Conservation (phyloP, 1,140 invertebrate genomes). For the Antheraea pernyi region DNA sequence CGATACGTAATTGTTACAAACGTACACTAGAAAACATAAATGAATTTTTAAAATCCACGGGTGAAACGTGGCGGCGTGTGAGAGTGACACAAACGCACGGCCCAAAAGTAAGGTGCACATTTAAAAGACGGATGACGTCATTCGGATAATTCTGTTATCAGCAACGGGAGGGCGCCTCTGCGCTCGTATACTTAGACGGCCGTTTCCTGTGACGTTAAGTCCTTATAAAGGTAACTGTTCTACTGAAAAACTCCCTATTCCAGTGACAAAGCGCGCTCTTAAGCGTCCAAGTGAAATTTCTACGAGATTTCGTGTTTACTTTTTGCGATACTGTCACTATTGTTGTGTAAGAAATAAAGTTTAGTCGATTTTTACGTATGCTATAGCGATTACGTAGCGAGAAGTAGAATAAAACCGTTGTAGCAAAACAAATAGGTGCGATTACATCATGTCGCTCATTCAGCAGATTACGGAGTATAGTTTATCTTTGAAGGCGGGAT, state of each 20-base stretch:
- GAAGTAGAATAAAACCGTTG: slow-evolving; percentile 34
- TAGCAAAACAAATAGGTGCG: slow-evolving; percentile 50
- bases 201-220: slow-evolving; percentile 72
- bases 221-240: slow-evolving; percentile 75
- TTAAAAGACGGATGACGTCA: slow-evolving; percentile 79
- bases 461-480: slow-evolving; percentile 53
- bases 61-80: slow-evolving; percentile 20
- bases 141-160: slow-evolving; percentile 80
- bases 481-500: slow-evolving; percentile 54
- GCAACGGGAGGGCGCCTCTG: slow-evolving; percentile 61
- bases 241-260: slow-evolving; percentile 72
- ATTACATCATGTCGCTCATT: slow-evolving; percentile 47
- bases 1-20: slow-evolving; percentile 8
- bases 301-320: slow-evolving; percentile 51
- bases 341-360: slow-evolving; percentile 31
- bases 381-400: slow-evolving; percentile 29
- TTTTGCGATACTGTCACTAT: slow-evolving; percentile 36
- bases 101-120: slow-evolving; percentile 78
- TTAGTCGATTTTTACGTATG: slow-evolving; percentile 31
- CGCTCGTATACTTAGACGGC: slow-evolving; percentile 71
- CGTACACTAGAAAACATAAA: slow-evolving; percentile 17
- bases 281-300: slow-evolving; percentile 63
- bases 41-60: slow-evolving; percentile 32
- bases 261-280: slow-evolving; percentile 64
- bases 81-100: slow-evolving; percentile 45